Base-by-base conservation (phyloP, 1,140 invertebrate species). In the Drosophila dunni region DNA sequence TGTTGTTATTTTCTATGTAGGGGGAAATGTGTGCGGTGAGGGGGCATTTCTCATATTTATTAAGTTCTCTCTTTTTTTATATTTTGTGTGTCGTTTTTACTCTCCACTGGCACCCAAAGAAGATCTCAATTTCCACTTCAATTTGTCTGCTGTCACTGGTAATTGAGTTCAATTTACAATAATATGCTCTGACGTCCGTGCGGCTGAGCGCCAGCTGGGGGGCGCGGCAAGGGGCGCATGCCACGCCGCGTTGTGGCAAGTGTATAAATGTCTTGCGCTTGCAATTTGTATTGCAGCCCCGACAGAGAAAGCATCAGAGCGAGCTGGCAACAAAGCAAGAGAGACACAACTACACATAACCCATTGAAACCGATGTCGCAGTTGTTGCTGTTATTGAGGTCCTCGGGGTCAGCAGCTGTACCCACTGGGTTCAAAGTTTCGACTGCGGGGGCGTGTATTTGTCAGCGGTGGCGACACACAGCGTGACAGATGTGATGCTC, bases 101-200 rank as follows among this genome's bases (percentile, higher is more conserved):
- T 46, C 45, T 64, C 54, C 56, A 15, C 44, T 44, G 45, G 74
- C 84, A 29, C 63, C 58, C 76, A 75, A 88, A 91, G 75, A 91
- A 91, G 81, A 91, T 91, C 84, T 91, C 89, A 91, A 91, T 91
- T 91, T 91, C 89, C 89, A 91, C 89, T 91, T 91, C 84, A 91
- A 91, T 91, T 91, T 91, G 89, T 91, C 89, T 79, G 89, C 89
- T 91, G 89, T 91, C 89, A 85, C 68, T 89, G 79, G 81, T 91
- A 91, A 91, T 91, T 91, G 89, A 91, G 89, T 91, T 91, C 89
- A 91, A 91, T 91, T 91, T 91, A 91, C 89, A 91, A 90, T 90
- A 90, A 90, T 90, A 90, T 79, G 78, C 85, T 79, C 85, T 86
- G 85, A 90, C 85, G 86, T 90, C 63, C 78, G 80, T 83, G 77